Conservation (phyloP, 2,797 vertebrate genomes). For the Helicolenus hilgendorfi region DNA sequence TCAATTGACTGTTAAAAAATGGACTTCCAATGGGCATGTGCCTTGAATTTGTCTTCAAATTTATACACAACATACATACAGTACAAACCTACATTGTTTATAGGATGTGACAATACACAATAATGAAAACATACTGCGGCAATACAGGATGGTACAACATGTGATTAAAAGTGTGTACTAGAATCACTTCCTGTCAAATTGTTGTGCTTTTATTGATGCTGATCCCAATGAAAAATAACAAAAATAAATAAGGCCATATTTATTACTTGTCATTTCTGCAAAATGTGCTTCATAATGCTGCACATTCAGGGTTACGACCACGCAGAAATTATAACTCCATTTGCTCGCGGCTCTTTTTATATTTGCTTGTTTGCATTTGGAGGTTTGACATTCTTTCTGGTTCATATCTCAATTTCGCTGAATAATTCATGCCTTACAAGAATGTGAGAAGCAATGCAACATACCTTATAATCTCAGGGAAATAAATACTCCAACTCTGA, state of each 20-base stretch:
- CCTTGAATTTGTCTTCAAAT: neutral
- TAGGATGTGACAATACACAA: conserved; percentile 28
- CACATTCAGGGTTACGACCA: conserved; percentile 22
- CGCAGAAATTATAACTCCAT: conserved; percentile 28
- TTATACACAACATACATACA: conserved; percentile 34
- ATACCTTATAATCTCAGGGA: conserved; percentile 10
- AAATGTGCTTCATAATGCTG: conserved; percentile 37
- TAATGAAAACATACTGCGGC: conserved; percentile 29
- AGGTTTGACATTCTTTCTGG: conserved; percentile 76
- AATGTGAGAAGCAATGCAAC: conserved; percentile 57
- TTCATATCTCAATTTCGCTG: conserved; percentile 69
- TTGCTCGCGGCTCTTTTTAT: conserved; percentile 36
- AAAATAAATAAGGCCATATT: conserved; percentile 70
- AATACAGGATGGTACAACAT: conserved; percentile 25
- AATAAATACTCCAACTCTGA: conserved; percentile 1
- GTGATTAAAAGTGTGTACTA: neutral
- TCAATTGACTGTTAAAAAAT: neutral
- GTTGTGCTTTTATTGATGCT: conserved; percentile 58
- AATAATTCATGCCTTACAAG: conserved; percentile 78
- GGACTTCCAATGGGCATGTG: neutral
- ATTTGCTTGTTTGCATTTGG: conserved; percentile 60
- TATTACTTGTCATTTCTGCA: conserved; percentile 29
- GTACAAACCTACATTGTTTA: conserved; percentile 11
- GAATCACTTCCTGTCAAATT: conserved; percentile 8
- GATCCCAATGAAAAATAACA: conserved; percentile 32